Percentiles rank a stretch among this genome's conserved stretches.
phyloP scores from a whole-genome alignment of 2,888 invertebrate genomes.

The Prosopocoilus inquinatus region DNA sequence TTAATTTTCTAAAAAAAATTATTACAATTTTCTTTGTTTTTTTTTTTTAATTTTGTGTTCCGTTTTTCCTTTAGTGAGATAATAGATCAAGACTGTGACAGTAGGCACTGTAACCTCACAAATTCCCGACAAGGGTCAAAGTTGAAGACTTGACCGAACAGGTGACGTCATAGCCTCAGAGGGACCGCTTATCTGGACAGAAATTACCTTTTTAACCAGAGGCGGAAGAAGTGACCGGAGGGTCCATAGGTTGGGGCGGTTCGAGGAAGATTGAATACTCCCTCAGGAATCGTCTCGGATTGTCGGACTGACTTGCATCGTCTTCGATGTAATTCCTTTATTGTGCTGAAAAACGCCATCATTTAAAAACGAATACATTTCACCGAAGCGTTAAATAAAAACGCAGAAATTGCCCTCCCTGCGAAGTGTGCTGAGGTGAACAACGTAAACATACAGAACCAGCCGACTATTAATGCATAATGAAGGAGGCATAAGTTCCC shows the following conservation, averaged over 20 bases:
- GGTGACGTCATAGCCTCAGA: slow-evolving; percentile 44
- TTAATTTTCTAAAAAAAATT: too few species aligned
- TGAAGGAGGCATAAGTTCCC: slow-evolving; percentile 17
- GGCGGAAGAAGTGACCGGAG: slow-evolving; percentile 45
- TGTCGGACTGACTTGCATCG: slow-evolving; percentile 27
- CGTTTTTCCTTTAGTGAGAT: slow-evolving; percentile 5
- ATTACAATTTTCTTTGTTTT: too few species aligned
- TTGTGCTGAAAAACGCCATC: neutral
- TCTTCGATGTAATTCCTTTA: slow-evolving; percentile 8
- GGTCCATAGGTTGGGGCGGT: slow-evolving; percentile 39
- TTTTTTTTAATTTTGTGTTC: slow-evolving; percentile 8
- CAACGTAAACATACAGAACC: neutral
- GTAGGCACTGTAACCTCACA: slow-evolving; percentile 13
- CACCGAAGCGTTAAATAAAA: too few species aligned
- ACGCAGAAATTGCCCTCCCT: too few species aligned
- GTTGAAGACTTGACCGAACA: slow-evolving; percentile 37
- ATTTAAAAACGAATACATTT: too few species aligned
- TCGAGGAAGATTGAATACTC: slow-evolving; percentile 50
- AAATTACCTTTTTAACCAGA: slow-evolving; percentile 53
- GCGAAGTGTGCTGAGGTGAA: too few species aligned
- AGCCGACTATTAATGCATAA: neutral
- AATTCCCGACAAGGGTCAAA: slow-evolving; percentile 24
- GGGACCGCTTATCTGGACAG: slow-evolving; percentile 45
- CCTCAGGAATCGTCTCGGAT: slow-evolving; percentile 41
- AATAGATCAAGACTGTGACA: slow-evolving; percentile 25